Evolutionary conservation across 1,140 invertebrate genomes (phyloP), one percentile per base, ranked within the genome.

Genomic region (Zeugodacus cucurbitae): DNA sequence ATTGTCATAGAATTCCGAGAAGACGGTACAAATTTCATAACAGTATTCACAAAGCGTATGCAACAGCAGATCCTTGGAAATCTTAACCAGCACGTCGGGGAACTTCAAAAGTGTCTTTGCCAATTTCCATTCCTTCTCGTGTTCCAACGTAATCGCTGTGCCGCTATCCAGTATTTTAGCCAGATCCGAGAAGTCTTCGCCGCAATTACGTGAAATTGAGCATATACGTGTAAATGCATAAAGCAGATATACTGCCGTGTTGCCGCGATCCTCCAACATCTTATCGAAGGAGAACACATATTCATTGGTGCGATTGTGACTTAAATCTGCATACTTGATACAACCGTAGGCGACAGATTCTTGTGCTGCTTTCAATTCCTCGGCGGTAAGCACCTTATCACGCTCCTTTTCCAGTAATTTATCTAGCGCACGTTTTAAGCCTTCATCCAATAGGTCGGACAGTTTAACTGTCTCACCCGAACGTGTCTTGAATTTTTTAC

Each of bases 201-300:
- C 96, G 48, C 96, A 97, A 88, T 95, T 98, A 88, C 98, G 94
- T 3, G 97, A 97, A 90, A 99, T 99, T 0, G 97, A 98, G 89
- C 96, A 95, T 90, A 99, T 99, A 86, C 99, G 95, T 5, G 98
- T 99, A 87, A 98, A 96, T 20, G 98, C 98, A 94, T 99, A 99
- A 6, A 99, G 94, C 4, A 99, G 94, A 93, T 99, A 99, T 0
- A 99, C 98, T 2, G 99, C 99, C 7, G 99, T 99, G 91, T 99
- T 99, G 2, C 99, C 99, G 93, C 97, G 97, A 93, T 99, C 99
- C 91, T 99, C 98, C 54, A 99, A 94, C 99, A 99, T 99, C 95
- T 97, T 98, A 92, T 99, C 98, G 94, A 99, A 99, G 0, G 99
- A 99, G 94, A 99, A 99, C 11, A 99, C 95, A 92, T 99, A 99